These are phyloP conservation scores for Campaea margaritaria DNA, from an alignment of 2,888 invertebrate genomes.

Conservation along the genomic window DNA sequence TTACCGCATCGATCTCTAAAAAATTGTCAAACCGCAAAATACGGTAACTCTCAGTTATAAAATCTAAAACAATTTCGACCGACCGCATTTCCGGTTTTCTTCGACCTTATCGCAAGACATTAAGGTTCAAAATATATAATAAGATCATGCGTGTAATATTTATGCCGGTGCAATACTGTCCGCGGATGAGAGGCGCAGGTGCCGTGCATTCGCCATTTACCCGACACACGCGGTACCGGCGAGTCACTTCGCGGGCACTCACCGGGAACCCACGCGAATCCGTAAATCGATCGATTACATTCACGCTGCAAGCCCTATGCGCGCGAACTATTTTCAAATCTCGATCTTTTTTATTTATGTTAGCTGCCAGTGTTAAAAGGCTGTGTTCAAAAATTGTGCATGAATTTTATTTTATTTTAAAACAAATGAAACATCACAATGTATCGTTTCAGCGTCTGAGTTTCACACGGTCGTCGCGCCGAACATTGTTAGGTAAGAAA, in stretches of 20 bases:
- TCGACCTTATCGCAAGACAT: constrained; percentile 2
- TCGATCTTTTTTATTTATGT: constrained; percentile 21
- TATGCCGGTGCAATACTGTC: constrained; percentile 62
- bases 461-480: constrained; percentile 57
- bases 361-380: constrained; percentile 40
- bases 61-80: constrained; percentile 5
- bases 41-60: constrained; percentile 12
- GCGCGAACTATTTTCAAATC: constrained; percentile 40
- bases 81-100: background rate
- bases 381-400: constrained; percentile 30
- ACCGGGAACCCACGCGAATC: constrained; percentile 45
- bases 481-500: constrained; percentile 63
- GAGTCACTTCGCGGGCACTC: constrained; percentile 65
- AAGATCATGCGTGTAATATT: constrained; percentile 33
- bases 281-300: constrained; percentile 35
- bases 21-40: constrained; percentile 15
- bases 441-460: constrained; percentile 61
- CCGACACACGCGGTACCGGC: constrained; percentile 72
- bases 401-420: constrained; percentile 50
- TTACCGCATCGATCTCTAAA: background rate
- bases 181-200: constrained; percentile 63
- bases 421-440: constrained; percentile 52
- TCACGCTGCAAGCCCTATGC: constrained; percentile 28
- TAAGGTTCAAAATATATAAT: constrained; percentile 29
- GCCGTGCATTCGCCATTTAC: constrained; percentile 72